Evolutionary conservation across 2,888 invertebrate species (phyloP).

Genomic region (Schrankia costaestrigalis): DNA sequence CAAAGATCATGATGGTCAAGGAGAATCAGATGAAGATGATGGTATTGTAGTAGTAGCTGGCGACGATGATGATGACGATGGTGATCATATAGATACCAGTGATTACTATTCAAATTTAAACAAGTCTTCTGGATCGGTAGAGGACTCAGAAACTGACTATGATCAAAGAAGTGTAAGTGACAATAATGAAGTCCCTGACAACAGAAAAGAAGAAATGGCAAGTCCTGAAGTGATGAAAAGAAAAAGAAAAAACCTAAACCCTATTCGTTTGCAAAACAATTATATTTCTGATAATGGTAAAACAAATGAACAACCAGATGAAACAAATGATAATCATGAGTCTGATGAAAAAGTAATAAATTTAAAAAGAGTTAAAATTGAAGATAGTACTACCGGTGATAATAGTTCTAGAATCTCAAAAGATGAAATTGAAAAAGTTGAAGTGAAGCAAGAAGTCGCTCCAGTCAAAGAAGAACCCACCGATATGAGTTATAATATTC

Average conservation of each 20-base stretch:
- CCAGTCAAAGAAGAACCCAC: constrained; percentile 52
- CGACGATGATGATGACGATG: constrained; percentile 87
- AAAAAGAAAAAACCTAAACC: constrained; percentile 94
- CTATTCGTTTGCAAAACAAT: constrained; percentile 86
- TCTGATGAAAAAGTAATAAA: constrained; percentile 55
- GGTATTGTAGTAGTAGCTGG: constrained; percentile 90
- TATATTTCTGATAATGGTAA: constrained; percentile 41
- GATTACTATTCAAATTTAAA: constrained; percentile 68
- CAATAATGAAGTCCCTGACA: constrained; percentile 57
- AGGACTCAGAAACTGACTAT: constrained; percentile 69
- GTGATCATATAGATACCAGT: constrained; percentile 76
- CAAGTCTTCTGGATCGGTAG: constrained; percentile 63
- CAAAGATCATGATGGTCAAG: constrained; percentile 82
- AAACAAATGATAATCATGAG: too few species aligned
- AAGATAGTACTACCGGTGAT: constrained; percentile 34
- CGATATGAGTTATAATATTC: constrained; percentile 44
- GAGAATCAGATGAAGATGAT: constrained; percentile 86
- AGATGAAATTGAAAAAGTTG: constrained; percentile 38
- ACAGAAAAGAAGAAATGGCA: constrained; percentile 72
- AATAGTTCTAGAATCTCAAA: constrained; percentile 19
- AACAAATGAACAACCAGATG: constrained; percentile 38
- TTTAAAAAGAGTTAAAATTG: constrained; percentile 63
- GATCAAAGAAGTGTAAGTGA: constrained; percentile 71
- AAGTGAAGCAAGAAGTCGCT: constrained; percentile 54
- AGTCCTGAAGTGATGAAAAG: constrained; percentile 85